Conservation (phyloP, 2,113 vertebrate genomes). For the Bufo bufo region DNA sequence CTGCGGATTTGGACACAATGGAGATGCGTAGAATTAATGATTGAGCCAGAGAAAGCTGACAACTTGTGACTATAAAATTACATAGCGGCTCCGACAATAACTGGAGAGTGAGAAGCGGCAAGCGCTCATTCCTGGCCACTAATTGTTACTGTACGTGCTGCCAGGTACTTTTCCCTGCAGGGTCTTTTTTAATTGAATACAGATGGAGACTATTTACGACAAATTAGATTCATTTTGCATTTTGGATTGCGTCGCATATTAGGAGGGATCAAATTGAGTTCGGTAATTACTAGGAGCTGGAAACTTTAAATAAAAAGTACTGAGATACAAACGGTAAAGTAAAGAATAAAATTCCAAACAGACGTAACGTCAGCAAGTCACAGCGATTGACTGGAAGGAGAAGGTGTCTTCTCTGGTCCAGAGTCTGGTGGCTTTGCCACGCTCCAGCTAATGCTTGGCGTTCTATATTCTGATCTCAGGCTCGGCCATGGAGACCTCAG, state of each 20-base stretch:
- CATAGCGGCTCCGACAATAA: conserved; percentile 59
- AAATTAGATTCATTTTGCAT: conserved; percentile 71
- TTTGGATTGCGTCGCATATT: conserved; percentile 66
- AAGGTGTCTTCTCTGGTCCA: no score
- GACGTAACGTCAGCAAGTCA: background rate
- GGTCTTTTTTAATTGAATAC: conserved; percentile 73
- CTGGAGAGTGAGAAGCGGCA: conserved; percentile 72
- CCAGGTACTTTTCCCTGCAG: conserved; percentile 76
- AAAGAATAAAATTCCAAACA: background rate
- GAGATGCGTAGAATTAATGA: background rate
- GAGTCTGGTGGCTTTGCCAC: no score
- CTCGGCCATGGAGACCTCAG: no score
- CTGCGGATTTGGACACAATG: background rate
- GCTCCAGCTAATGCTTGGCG: no score
- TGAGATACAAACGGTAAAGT: background rate
- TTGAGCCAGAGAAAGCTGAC: background rate
- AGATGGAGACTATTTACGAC: conserved; percentile 67
- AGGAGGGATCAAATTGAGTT: conserved; percentile 74
- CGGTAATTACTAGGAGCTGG: conserved; percentile 66
- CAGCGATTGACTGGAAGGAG: no score
- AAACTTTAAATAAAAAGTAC: conserved; percentile 5
- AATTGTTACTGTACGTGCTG: conserved; percentile 72
- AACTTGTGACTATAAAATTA: conserved; percentile 30
- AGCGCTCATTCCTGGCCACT: conserved; percentile 77
- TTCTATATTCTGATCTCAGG: no score